Evolutionary conservation across 1,140 invertebrate species (phyloP).

Genomic region (Hestina assimilis): DNA sequence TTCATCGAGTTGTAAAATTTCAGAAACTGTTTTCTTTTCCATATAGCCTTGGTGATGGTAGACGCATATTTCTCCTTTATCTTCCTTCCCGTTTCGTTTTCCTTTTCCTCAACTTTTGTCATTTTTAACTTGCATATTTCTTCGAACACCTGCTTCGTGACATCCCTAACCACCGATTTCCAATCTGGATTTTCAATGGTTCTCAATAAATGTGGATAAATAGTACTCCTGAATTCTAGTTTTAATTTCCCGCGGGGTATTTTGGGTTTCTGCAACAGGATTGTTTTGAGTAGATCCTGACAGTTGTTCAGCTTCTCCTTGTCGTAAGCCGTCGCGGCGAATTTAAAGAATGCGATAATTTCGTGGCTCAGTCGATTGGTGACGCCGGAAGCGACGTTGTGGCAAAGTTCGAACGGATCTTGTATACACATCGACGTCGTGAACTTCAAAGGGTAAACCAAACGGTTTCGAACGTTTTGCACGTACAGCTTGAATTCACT

Average conservation of each 20-base stretch:
- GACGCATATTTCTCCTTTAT: conserved; percentile 42
- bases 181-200: conserved; percentile 38
- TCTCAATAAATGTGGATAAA: conserved; percentile 35
- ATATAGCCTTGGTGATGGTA: conserved; percentile 38
- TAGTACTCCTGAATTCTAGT: conserved; percentile 37
- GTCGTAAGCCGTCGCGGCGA: conserved; percentile 45
- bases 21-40: conserved; percentile 45
- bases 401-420: conserved; percentile 76
- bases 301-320: conserved; percentile 33
- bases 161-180: conserved; percentile 36
- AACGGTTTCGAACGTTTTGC: conserved; percentile 31
- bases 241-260: conserved; percentile 16
- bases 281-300: conserved; percentile 34
- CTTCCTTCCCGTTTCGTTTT: conserved; percentile 25
- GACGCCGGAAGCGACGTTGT: conserved; percentile 70
- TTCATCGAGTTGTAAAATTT: conserved; percentile 22
- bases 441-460: conserved; percentile 40
- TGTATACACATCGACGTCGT: conserved; percentile 70
- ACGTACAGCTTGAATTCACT: conserved; percentile 45
- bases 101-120: conserved; percentile 33
- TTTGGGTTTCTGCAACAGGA: conserved; percentile 44
- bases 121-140: conserved; percentile 41
- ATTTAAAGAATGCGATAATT: conserved; percentile 39
- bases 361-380: conserved; percentile 30
- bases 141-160: conserved; percentile 38